phyloP scores from a whole-genome alignment of 2,797 vertebrate genomes.

The Labeo calbasu region DNA sequence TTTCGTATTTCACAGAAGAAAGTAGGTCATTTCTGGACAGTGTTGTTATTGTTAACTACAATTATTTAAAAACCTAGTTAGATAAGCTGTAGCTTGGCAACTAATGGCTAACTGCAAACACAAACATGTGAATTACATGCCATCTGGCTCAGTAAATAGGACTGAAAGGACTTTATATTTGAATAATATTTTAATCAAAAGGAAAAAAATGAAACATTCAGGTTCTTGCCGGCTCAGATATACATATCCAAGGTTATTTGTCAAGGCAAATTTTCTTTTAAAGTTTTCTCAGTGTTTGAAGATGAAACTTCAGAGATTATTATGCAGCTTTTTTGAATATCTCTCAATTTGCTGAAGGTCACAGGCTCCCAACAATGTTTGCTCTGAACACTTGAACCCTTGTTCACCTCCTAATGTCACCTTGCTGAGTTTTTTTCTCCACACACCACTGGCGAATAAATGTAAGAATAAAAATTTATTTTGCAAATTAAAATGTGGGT shows the following conservation, averaged over 20 bases:
- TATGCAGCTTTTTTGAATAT: constrained; percentile 44
- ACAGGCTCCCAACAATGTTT: constrained; percentile 55
- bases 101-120: neutral
- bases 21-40: neutral
- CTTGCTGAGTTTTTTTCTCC: constrained; percentile 7
- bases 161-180: neutral
- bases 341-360: constrained; percentile 65
- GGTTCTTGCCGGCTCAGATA: constrained; percentile 1
- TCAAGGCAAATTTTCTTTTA: constrained; percentile 61
- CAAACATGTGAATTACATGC: neutral
- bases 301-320: constrained; percentile 51
- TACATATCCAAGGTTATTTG: constrained; percentile 72
- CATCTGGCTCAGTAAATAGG: neutral
- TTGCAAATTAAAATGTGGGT: neutral
- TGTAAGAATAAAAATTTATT: neutral
- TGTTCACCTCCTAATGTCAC: neutral
- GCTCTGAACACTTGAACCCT: constrained; percentile 51
- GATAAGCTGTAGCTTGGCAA: neutral
- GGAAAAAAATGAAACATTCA: neutral
- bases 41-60: neutral
- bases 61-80: neutral
- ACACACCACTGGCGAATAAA: neutral
- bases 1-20: neutral
- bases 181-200: neutral
- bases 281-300: constrained; percentile 47